Percentiles rank a stretch among this genome's conserved stretches.
These are phyloP conservation scores for Dunckerocampus dactyliophorus DNA, from an alignment of 2,113 vertebrate genomes.

Conservation along the genomic window DNA sequence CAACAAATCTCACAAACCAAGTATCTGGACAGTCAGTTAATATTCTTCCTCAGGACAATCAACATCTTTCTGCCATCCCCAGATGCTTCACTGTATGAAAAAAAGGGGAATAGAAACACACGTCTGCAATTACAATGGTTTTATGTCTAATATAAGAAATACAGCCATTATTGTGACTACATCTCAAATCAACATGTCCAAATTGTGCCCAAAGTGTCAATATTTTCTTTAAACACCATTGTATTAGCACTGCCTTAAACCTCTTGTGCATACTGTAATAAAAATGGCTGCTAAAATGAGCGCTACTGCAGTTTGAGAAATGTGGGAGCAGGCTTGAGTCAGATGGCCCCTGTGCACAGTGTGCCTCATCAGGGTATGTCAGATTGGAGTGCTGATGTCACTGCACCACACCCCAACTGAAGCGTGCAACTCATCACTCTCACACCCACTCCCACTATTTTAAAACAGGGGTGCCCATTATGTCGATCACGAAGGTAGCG, in stretches of 20 bases:
- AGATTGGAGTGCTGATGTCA: slow-evolving; percentile 41
- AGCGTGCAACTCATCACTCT: slow-evolving; percentile 73
- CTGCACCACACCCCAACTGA: slow-evolving; percentile 52
- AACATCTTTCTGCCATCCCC: slow-evolving; percentile 21
- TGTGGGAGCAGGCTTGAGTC: slow-evolving; percentile 39
- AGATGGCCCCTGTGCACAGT: slow-evolving; percentile 72
- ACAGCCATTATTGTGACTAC: neutral
- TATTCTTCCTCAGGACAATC: slow-evolving; percentile 76
- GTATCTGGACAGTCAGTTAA: slow-evolving; percentile 52
- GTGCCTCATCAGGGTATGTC: slow-evolving; percentile 58
- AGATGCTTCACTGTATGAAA: neutral
- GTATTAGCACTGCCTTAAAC: neutral
- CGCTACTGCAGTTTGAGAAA: neutral
- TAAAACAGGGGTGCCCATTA: too few relatives aligned
- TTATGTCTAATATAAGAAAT: neutral
- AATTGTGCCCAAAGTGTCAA: neutral
- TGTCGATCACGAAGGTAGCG: too few relatives aligned
- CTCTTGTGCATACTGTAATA: accelerated
- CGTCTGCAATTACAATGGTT: neutral
- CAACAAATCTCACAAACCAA: neutral
- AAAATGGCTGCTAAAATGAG: neutral
- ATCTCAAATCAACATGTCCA: too few relatives aligned
- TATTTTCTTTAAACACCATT: neutral
- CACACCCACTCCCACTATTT: slow-evolving; percentile 11
- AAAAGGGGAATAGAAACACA: neutral